Evolutionary conservation across 2,888 invertebrate genomes (phyloP).

Genomic region (Caprella mutica): DNA sequence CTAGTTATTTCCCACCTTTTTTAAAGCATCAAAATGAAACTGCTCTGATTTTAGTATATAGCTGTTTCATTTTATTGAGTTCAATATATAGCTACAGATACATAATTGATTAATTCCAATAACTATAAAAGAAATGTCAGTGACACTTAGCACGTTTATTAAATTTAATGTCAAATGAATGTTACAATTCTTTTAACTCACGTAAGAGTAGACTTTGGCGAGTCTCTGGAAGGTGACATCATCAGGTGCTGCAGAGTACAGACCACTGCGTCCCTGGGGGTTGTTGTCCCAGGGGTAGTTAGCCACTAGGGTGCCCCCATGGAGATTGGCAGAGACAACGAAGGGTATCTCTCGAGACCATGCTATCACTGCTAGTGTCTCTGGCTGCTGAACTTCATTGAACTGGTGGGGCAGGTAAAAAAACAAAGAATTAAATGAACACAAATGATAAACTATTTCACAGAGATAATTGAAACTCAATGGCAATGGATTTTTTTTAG

Average conservation of each 20-base stretch:
- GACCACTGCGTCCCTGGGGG: slow-evolving; percentile 11
- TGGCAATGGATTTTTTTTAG: background rate
- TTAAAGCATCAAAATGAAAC: too few species aligned
- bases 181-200: too few species aligned
- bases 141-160: too few species aligned
- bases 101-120: too few species aligned
- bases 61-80: too few species aligned
- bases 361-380: slow-evolving; percentile 74
- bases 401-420: slow-evolving; percentile 37
- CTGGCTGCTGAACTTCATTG: slow-evolving; percentile 54
- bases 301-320: slow-evolving; percentile 91
- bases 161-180: too few species aligned
- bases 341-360: slow-evolving; percentile 79
- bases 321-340: slow-evolving; percentile 79
- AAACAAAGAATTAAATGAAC: background rate
- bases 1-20: too few species aligned
- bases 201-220: slow-evolving; percentile 45
- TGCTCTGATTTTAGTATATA: too few species aligned
- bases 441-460: background rate
- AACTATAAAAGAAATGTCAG: too few species aligned
- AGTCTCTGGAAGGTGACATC: slow-evolving; percentile 66
- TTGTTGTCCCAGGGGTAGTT: slow-evolving; percentile 92
- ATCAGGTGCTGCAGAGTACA: slow-evolving; percentile 55
- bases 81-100: too few species aligned
- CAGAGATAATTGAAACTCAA: background rate